phyloP scores from a whole-genome alignment of 2,113 vertebrate genomes.

The Ploceus nigricollis region DNA sequence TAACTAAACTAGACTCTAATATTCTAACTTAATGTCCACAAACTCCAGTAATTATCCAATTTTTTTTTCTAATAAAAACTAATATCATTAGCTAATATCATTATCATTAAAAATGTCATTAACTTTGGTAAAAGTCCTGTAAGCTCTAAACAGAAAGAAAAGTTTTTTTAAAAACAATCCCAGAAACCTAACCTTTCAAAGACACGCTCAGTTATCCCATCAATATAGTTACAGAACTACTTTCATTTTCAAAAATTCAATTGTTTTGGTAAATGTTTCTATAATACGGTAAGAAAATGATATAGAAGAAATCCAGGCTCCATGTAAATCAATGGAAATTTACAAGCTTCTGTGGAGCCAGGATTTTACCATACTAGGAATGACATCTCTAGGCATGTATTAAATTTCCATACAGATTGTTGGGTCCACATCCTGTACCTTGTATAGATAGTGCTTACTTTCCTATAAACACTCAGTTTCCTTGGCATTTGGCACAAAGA shows the following conservation, averaged over 20 bases:
- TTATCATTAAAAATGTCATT: too few species aligned
- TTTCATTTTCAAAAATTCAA: background rate
- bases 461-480: background rate
- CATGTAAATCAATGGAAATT: constrained; percentile 18
- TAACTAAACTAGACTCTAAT: background rate
- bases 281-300: background rate
- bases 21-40: background rate
- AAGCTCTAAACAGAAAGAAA: background rate
- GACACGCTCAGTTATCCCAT: background rate
- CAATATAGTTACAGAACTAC: background rate
- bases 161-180: background rate
- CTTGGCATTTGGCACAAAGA: background rate
- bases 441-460: background rate
- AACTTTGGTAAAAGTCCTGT: background rate
- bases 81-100: background rate
- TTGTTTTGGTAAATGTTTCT: background rate
- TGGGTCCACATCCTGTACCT: background rate
- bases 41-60: background rate
- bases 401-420: constrained; percentile 18
- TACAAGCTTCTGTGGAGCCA: background rate
- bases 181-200: background rate
- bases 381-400: background rate
- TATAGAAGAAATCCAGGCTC: background rate
- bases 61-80: background rate
- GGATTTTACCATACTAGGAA: background rate